Evolutionary conservation across 2,797 vertebrate species (phyloP), one percentile per base, ranked within the genome.

Genomic region (Girardinus metallicus): DNA sequence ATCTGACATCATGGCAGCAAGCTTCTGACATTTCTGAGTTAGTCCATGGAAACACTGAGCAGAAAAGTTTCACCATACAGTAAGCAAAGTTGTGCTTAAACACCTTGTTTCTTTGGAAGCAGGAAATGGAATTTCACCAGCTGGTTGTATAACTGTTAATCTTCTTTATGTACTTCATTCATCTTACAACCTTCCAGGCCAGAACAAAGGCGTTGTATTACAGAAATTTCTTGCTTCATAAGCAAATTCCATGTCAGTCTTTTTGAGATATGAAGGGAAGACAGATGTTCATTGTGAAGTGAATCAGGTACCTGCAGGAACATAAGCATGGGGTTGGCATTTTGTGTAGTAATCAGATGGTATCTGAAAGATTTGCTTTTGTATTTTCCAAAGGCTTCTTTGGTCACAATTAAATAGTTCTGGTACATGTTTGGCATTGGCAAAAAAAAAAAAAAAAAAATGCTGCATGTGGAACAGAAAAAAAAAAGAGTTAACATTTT

Each of bases 81-180:
- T 70, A 46, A 55, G 70, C 68, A 60, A 71, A 81, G n/a, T 62
- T 80, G 71, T 89, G 86, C 64, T 81, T 85, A 83, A 85, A 85
- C 75, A 81, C 72, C 84, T 78, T 80, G 74, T 86, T 77, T 77
- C 43, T 84, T 62, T 73, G 81, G 71, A 85, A 81, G 73, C 75
- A 89, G 84, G 73, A 80, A 49, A 80, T 84, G 83, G 86, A 90
- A 87, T 83, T 91, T 85, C 49, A 81, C 83, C 79, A 81, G 80
- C 79, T 83, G 81, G 76, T 93, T 94, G 90, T 91, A 81, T 93
- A 93, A 94, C 80, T 55, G 78, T 87, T 92, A 93, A 93, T 93
- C 93, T 88, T n/a, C 87, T 94, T 87, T 79, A 74, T 81, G 72
- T 81, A 83, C 75, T 85, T 84, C 64, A 81, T 80, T 87, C 80